A percentile compares a stretch with the other conserved stretches of the same genome.
Evolutionary conservation across 2,797 vertebrate genomes (phyloP).

Genomic region (Muraenolepis orangiensis): DNA sequence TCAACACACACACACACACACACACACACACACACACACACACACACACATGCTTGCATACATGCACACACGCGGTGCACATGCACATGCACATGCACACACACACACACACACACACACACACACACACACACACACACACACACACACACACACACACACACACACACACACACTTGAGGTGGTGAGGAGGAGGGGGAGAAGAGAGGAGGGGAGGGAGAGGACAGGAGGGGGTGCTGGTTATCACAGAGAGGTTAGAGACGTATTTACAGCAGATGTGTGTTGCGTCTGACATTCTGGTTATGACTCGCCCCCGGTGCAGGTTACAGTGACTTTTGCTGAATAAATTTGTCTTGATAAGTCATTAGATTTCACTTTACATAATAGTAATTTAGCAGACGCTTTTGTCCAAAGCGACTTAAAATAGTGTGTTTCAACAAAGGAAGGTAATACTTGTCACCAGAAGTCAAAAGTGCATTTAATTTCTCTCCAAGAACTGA

Average conservation of each 20-base stretch:
- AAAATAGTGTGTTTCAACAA: too few species aligned
- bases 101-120: too few species aligned
- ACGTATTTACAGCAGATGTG: conserved; percentile 42
- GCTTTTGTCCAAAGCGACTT: too few species aligned
- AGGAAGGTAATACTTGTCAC: too few species aligned
- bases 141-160: neutral
- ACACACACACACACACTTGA: conserved; percentile 54
- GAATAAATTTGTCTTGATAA: conserved; percentile 4
- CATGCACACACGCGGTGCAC: too few species aligned
- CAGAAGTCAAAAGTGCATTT: too few species aligned
- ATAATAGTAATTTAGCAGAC: too few species aligned
- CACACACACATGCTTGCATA: too few species aligned
- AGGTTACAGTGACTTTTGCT: conserved; percentile 26
- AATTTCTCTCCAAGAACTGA: too few species aligned
- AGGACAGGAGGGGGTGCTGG: conserved; percentile 6
- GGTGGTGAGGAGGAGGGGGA: conserved; percentile 48
- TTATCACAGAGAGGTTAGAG: conserved; percentile 35
- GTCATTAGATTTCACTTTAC: too few species aligned
- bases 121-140: neutral
- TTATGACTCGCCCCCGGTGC: conserved; percentile 4
- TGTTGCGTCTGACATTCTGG: conserved; percentile 5
- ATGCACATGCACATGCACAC: too few species aligned
- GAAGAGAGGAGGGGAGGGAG: conserved; percentile 37
- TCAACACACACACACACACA: neutral
- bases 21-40: too few species aligned